Evolutionary conservation across 2,113 vertebrate genomes (phyloP).

Genomic region (Vulpes lagopus): DNA sequence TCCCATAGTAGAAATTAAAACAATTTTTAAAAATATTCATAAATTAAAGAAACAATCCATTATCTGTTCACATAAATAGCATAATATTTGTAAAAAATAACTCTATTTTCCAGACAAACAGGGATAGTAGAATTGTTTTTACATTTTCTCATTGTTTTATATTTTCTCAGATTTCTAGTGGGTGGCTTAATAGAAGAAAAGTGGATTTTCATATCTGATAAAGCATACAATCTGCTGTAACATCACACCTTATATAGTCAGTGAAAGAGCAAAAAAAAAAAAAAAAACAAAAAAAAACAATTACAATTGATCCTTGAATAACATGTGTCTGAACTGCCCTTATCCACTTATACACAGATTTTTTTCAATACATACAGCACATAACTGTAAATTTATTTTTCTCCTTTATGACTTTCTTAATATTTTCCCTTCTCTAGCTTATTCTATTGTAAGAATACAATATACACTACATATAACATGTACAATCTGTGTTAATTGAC

Average conservation of each 20-base stretch:
- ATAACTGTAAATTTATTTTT: neutral
- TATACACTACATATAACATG: neutral
- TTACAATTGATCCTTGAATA: neutral
- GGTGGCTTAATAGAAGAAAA: neutral
- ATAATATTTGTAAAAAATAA: neutral
- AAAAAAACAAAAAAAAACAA: neutral
- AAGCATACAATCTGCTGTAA: neutral
- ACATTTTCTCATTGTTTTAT: neutral
- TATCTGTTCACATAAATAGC: neutral
- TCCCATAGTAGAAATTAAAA: neutral
- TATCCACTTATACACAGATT: neutral
- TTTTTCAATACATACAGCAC: neutral
- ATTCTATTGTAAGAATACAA: neutral
- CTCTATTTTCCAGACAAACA: neutral
- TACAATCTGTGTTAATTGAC: neutral
- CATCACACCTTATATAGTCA: neutral
- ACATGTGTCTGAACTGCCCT: neutral
- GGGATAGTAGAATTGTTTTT: neutral
- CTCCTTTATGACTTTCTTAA: neutral
- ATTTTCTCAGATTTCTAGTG: neutral
- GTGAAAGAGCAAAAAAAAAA: neutral
- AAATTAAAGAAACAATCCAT: neutral
- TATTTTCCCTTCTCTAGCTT: neutral
- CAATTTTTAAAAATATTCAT: neutral
- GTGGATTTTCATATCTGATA: neutral